These are phyloP conservation scores for Pseudomyrmex gracilis DNA, from an alignment of 1,140 invertebrate species.

Conservation along the genomic window DNA sequence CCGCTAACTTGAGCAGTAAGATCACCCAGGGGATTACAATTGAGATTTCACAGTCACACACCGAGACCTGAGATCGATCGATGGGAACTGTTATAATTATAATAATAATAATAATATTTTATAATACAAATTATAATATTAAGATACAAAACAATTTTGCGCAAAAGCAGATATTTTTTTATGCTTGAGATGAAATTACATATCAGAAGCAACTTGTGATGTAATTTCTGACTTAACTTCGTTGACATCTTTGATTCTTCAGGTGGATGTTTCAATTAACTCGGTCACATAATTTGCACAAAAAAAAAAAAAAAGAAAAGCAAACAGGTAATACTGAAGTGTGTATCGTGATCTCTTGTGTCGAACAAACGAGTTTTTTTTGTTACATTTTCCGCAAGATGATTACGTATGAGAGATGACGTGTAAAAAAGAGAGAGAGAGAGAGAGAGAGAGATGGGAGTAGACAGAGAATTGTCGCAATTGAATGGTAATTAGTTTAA, in stretches of 20 bases:
- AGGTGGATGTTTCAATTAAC: no score
- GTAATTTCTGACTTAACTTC: no score
- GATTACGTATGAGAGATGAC: background rate
- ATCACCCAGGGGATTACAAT: background rate
- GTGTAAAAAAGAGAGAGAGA: no score
- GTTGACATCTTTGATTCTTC: no score
- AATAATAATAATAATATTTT: background rate
- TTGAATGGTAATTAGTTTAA: slow-evolving; percentile 56
- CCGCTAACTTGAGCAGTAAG: background rate
- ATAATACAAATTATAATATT: background rate
- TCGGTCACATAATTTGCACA: no score
- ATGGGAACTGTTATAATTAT: background rate
- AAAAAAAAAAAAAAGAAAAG: no score
- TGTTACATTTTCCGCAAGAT: background rate
- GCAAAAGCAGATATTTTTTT: background rate
- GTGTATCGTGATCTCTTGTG: no score
- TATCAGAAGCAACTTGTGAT: no score
- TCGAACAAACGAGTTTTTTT: background rate
- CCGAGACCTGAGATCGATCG: background rate
- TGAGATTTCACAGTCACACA: slow-evolving; percentile 1
- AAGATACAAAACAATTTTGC: background rate
- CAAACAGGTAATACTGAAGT: background rate
- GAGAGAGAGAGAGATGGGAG: background rate
- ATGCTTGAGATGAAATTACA: background rate
- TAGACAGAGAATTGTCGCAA: no score